Conservation (phyloP, 2,888 invertebrate genomes). For the Agrotis ipsilon region DNA sequence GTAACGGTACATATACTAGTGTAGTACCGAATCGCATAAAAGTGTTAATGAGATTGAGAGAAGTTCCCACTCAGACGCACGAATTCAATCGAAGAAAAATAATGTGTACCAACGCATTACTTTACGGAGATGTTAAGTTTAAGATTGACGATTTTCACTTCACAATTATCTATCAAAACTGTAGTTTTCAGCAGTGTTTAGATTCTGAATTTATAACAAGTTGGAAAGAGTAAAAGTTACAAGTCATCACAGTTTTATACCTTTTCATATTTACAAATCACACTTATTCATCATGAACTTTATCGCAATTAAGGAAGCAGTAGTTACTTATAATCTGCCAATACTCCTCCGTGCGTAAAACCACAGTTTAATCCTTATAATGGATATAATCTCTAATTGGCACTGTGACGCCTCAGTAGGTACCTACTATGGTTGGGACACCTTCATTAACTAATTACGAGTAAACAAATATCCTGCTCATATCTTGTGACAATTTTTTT, state of each 20-base stretch:
- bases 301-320: not conserved
- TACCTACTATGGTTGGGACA: slow-evolving; percentile 15
- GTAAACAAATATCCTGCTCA: slow-evolving; percentile 33
- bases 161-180: too few relatives aligned
- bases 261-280: not conserved
- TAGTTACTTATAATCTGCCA: not conserved
- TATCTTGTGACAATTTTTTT: not conserved
- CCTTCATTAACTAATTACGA: slow-evolving; percentile 37
- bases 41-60: too few relatives aligned
- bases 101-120: too few relatives aligned
- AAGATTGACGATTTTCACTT: too few relatives aligned
- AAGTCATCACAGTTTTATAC: not conserved
- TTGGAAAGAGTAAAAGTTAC: too few relatives aligned
- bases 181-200: too few relatives aligned
- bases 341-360: not conserved
- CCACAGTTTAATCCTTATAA: slow-evolving; percentile 41
- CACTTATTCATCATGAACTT: slow-evolving; percentile 3
- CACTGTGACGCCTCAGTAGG: slow-evolving; percentile 15
- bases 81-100: too few relatives aligned
- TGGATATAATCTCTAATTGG: slow-evolving; percentile 52
- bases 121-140: too few relatives aligned
- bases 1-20: too few relatives aligned
- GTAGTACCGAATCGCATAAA: too few relatives aligned
- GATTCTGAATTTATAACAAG: too few relatives aligned
- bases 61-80: too few relatives aligned